These are phyloP conservation scores for Oryctolagus cuniculus DNA, from an alignment of 2,113 vertebrate genomes.

Conservation along the genomic window DNA sequence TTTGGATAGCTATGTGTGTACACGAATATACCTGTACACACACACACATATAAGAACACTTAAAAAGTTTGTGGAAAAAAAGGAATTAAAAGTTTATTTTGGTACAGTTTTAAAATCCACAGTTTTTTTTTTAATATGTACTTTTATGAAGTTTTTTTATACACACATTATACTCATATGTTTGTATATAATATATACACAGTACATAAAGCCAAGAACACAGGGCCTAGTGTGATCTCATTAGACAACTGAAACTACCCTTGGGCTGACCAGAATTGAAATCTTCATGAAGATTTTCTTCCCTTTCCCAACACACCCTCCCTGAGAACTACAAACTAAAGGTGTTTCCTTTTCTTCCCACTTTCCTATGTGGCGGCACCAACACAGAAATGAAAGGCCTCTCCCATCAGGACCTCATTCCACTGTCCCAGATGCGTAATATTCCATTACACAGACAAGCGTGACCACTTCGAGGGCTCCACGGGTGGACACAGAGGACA, in stretches of 20 bases:
- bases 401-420: background rate
- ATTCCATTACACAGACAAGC: background rate
- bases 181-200: no score
- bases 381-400: background rate
- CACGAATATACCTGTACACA: background rate
- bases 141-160: no score
- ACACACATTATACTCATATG: no score
- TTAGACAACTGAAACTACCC: background rate
- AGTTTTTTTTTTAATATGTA: background rate
- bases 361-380: background rate
- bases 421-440: background rate
- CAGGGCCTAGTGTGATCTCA: background rate
- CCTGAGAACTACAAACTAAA: background rate
- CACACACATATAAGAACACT: background rate
- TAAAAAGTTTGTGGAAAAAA: no score
- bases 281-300: background rate
- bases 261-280: no score
- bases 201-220: background rate
- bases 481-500: fast-evolving
- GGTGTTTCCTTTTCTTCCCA: background rate
- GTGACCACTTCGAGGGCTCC: background rate
- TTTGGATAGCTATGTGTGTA: background rate
- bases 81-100: no score
- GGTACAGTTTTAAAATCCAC: no score
- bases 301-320: background rate